Conservation (phyloP, 2,797 vertebrate species). For the Chelon auratus region DNA sequence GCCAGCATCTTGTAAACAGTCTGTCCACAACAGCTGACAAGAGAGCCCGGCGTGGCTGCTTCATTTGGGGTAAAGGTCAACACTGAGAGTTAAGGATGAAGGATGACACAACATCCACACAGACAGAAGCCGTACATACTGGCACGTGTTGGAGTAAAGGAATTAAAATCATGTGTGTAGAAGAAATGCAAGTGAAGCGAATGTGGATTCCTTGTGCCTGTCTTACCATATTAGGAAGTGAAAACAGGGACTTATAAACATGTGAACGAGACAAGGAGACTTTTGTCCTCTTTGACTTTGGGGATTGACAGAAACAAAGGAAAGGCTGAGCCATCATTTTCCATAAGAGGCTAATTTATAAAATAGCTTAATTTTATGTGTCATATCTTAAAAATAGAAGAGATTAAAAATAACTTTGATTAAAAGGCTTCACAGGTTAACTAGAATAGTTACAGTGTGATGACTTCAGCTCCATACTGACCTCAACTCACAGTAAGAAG, state of each 20-base stretch:
- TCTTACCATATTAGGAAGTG: not conserved
- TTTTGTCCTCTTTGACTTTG: constrained; percentile 34
- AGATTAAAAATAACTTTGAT: not conserved
- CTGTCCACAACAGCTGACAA: constrained; percentile 70
- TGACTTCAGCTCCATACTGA: constrained; percentile 5
- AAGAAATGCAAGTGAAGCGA: not conserved
- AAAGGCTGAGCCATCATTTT: constrained; percentile 16
- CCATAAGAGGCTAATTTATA: not conserved
- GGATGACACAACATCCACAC: constrained; percentile 28
- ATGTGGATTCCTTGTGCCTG: not conserved
- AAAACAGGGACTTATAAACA: not conserved
- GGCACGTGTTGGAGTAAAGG: not conserved
- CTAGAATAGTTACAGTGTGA: not conserved
- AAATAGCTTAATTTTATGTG: not conserved
- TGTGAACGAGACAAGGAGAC: constrained; percentile 14
- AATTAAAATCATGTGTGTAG: not conserved
- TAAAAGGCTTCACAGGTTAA: not conserved
- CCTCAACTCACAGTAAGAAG: constrained; percentile 19
- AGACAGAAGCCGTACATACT: constrained; percentile 16
- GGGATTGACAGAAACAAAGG: constrained; percentile 2
- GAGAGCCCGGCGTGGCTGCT: constrained; percentile 50
- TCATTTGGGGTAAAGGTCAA: constrained; percentile 84
- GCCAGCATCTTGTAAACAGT: constrained; percentile 58
- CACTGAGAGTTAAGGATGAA: constrained; percentile 23
- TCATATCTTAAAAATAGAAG: not conserved